phyloP scores from a whole-genome alignment of 2,113 vertebrate species.

The Poecile atricapillus region DNA sequence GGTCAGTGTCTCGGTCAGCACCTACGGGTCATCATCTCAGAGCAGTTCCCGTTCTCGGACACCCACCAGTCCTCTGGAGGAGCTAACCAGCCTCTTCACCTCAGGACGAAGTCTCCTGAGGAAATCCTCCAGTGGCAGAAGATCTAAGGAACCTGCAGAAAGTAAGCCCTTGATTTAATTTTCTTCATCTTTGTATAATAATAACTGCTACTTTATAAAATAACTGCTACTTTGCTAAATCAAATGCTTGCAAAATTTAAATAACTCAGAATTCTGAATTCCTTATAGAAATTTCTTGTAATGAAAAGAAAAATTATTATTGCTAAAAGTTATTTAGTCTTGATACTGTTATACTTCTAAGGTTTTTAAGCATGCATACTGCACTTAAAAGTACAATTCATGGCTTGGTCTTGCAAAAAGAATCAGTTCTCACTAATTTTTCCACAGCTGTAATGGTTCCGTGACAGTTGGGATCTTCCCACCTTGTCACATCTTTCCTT shows the following conservation, averaged over 20 bases:
- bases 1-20: constrained; percentile 77
- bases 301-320: neutral
- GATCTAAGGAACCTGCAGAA: constrained; percentile 83
- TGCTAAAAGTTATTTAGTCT: neutral
- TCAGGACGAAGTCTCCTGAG: constrained; percentile 85
- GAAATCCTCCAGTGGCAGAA: constrained; percentile 85
- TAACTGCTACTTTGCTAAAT: neutral
- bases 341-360: neutral
- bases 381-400: neutral
- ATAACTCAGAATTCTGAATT: neutral
- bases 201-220: neutral
- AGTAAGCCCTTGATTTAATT: constrained; percentile 75
- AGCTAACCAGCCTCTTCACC: constrained; percentile 86
- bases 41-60: constrained; percentile 86
- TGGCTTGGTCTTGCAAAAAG: neutral
- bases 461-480: neutral
- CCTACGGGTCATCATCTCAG: constrained; percentile 81
- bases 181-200: neutral
- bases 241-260: neutral
- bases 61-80: constrained; percentile 91
- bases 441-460: neutral
- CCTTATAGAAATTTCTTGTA: neutral
- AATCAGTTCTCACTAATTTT: neutral
- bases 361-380: neutral
- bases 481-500: neutral